Evolutionary conservation across 2,797 vertebrate genomes (phyloP).

Genomic region (Onychomys arenicola): DNA sequence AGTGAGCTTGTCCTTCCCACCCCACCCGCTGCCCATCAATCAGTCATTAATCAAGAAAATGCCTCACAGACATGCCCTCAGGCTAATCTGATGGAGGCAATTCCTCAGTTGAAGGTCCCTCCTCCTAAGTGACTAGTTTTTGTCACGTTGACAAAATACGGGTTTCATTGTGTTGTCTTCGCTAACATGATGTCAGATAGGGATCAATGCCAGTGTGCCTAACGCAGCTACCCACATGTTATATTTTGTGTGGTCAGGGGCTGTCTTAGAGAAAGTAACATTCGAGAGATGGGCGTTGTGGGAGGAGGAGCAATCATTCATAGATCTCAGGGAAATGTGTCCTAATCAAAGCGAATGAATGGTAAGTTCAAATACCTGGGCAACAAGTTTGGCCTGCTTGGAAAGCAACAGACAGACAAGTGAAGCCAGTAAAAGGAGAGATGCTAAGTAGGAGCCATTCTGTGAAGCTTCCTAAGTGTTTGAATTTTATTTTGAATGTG

Average conservation of each 20-base stretch:
- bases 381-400: not conserved
- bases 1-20: not conserved
- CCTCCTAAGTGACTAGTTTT: not conserved
- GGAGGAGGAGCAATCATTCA: not conserved
- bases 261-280: not conserved
- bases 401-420: not conserved
- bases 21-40: not conserved
- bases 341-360: not conserved
- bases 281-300: not conserved
- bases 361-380: not conserved
- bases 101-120: not conserved
- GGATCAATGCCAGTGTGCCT: not conserved
- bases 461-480: not conserved
- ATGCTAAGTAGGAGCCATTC: not conserved
- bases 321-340: not conserved
- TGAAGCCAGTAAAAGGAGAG: not conserved
- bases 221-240: not conserved
- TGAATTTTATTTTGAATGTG: slow-evolving; percentile 36
- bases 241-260: not conserved
- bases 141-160: not conserved
- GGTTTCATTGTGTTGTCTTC: not conserved
- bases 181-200: not conserved
- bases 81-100: not conserved
- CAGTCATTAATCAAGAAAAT: not conserved
- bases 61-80: not conserved